Percentiles rank a stretch among this genome's conserved stretches.
These are phyloP conservation scores for Echinarachnius parma DNA, from an alignment of 53 echinoderm and acorn worm genomes.

Conservation along the genomic window DNA sequence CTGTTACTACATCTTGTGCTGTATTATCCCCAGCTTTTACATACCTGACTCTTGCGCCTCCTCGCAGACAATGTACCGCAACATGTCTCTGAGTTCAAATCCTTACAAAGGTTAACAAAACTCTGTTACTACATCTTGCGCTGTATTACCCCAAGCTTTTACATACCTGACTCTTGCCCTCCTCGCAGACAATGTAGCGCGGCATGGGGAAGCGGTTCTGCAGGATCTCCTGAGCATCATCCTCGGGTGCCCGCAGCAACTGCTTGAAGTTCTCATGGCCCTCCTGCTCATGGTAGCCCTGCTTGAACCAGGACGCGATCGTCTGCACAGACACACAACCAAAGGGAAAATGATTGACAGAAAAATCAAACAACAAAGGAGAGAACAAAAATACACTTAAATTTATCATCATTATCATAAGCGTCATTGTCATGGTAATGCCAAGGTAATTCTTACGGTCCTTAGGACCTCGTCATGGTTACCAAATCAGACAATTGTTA, in stretches of 20 bases:
- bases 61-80: neutral
- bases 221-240: constrained; percentile 91
- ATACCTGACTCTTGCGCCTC: too few relatives aligned
- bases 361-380: neutral
- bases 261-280: constrained; percentile 95
- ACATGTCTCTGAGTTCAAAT: too few relatives aligned
- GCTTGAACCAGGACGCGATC: constrained; percentile 78
- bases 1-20: too few relatives aligned
- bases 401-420: neutral
- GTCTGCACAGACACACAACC: constrained; percentile 53
- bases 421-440: neutral
- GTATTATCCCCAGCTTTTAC: too few relatives aligned
- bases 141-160: neutral
- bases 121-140: too few relatives aligned
- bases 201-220: constrained; percentile 99
- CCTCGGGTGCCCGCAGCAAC: constrained; percentile 80
- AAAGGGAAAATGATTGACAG: neutral
- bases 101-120: too few relatives aligned
- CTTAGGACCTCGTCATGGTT: too few relatives aligned
- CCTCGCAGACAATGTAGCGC: constrained; percentile 86
- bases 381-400: neutral
- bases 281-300: constrained; percentile 74
- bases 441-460: neutral
- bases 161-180: constrained; percentile 88
- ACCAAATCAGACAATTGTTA: too few relatives aligned